Base-by-base conservation (phyloP, 2,113 vertebrate species). In the Muscicapa adusta region DNA sequence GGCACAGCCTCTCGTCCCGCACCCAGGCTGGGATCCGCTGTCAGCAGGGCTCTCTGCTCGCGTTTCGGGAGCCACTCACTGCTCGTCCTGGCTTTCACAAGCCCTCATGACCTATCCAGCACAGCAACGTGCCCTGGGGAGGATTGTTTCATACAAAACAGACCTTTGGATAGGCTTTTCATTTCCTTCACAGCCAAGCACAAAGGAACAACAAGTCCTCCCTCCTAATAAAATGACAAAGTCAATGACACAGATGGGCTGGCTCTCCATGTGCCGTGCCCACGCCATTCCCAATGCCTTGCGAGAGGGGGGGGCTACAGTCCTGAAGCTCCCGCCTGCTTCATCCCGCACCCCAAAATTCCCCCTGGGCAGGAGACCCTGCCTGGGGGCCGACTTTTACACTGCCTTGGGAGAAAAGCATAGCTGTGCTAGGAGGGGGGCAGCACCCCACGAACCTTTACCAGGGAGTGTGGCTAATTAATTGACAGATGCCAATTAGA, bases 111-210 rank as follows among this genome's bases (percentile, higher is more conserved):
- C 94, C 95, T 94, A 91, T 70, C 71, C 90, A 62, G 85, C 83
- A 9, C 88, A 88, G 92, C 72, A 75, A 79, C 24, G 5, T 76
- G 92, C 95, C 95, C 90, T 62, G 87, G 95, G 93, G 95, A 94
- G 70, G 77, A 87, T 92, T 91, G 84, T 85, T 93, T 94, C 94
- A 89, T 89, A 40, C 87, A 89, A 87, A 97, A 57, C 93, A 96
- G 95, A 94, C 83, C 87, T 92, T 96, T 94, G 89, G 94, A 94
- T 72, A 87, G 77, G 76, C 84, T 96, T 92, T 85, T 94, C 66
- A 91, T 91, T 95, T 95, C 96, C 95, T 97, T 73, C 45, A 3
- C 81, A 40, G 86, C 86, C 94, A 92, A 91, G 56, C 80, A 57
- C 84, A 72, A 81, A 89, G 80, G 91, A 95, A 96, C 95, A 85